A percentile compares a stretch with the other conserved stretches of the same genome.
These are phyloP conservation scores for Pollenia amentaria DNA, from an alignment of 2,888 invertebrate species.

Conservation along the genomic window DNA sequence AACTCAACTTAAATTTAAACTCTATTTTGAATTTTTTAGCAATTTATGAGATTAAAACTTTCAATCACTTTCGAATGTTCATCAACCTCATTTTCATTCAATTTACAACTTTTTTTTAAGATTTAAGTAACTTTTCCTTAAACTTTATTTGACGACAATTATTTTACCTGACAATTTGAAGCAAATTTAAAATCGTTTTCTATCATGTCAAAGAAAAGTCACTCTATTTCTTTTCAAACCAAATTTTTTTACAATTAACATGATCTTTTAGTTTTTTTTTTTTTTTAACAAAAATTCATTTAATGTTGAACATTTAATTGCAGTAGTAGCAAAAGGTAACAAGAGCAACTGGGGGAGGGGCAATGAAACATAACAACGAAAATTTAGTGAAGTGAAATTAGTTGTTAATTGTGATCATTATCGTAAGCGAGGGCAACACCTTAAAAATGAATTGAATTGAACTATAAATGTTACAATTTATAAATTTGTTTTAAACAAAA, in stretches of 20 bases:
- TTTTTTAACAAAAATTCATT: slow-evolving; percentile 21
- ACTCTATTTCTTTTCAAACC: slow-evolving; percentile 42
- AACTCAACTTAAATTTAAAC: background rate
- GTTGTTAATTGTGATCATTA: slow-evolving; percentile 72
- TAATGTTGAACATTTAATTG: slow-evolving; percentile 57
- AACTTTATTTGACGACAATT: slow-evolving; percentile 30
- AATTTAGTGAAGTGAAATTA: slow-evolving; percentile 68
- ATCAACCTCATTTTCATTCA: slow-evolving; percentile 21
- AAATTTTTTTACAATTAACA: slow-evolving; percentile 58
- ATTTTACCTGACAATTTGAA: slow-evolving; percentile 53
- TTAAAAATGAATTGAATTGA: slow-evolving; percentile 68
- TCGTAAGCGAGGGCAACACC: slow-evolving; percentile 66
- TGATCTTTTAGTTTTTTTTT: slow-evolving; percentile 46
- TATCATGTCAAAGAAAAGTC: slow-evolving; percentile 63
- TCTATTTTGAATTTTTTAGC: background rate
- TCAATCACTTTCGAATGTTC: background rate
- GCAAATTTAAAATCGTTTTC: slow-evolving; percentile 50
- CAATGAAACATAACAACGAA: slow-evolving; percentile 21
- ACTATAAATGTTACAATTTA: slow-evolving; percentile 64
- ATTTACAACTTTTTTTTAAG: slow-evolving; percentile 5
- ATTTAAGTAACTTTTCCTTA: slow-evolving; percentile 7
- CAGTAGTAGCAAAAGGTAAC: slow-evolving; percentile 25
- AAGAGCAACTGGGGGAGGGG: slow-evolving; percentile 43
- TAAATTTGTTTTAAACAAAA: slow-evolving; percentile 64
- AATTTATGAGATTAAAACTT: background rate